phyloP scores from a whole-genome alignment of 2,797 vertebrate genomes.

The Melopsittacus undulatus region DNA sequence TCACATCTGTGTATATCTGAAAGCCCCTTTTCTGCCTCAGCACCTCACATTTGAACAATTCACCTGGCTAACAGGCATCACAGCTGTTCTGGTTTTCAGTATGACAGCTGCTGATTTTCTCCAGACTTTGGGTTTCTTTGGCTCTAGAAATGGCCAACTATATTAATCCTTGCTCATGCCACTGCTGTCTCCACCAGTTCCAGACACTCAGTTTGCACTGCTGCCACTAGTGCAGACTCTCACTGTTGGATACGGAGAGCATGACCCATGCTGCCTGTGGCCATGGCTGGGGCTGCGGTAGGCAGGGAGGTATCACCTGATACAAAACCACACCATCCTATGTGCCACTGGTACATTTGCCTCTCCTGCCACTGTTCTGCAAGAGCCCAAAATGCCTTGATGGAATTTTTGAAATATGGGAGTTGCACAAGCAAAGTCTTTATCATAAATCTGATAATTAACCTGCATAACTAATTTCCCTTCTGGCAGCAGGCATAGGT shows the following conservation, averaged over 20 bases:
- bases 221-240: background rate
- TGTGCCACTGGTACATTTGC: background rate
- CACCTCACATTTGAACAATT: background rate
- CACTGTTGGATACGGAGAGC: rapidly evolving
- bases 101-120: background rate
- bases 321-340: background rate
- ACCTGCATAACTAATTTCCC: constrained; percentile 32
- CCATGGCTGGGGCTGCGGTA: background rate
- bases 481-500: constrained; percentile 5
- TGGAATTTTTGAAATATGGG: background rate
- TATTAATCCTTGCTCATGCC: background rate
- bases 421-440: constrained; percentile 13
- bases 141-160: background rate
- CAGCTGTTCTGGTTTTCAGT: background rate
- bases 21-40: background rate
- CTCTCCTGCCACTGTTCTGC: background rate
- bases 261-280: rapidly evolving
- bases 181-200: background rate
- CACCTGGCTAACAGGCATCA: background rate
- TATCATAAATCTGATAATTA: constrained; percentile 51
- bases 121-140: background rate
- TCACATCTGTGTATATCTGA: background rate
- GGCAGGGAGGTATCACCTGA: background rate
- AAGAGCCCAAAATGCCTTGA: background rate
- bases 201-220: background rate